phyloP scores from a whole-genome alignment of 2,113 vertebrate species.

The Sebastes schlegelii region DNA sequence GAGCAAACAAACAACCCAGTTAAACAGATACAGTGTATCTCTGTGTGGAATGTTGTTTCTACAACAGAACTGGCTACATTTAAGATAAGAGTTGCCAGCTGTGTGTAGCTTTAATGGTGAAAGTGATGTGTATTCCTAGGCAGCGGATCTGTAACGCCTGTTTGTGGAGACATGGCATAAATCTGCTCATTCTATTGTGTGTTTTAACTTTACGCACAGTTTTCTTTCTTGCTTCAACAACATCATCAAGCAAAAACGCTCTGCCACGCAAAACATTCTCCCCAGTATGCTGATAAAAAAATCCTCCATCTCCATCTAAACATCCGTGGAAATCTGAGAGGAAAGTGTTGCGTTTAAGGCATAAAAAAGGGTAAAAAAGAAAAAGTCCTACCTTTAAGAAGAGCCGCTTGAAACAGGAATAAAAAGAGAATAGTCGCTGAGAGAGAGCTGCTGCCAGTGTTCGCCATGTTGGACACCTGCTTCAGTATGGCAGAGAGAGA shows the following conservation, averaged over 20 bases:
- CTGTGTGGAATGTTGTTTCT: not conserved
- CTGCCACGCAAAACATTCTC: conserved; percentile 34
- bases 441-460: conserved; percentile 86
- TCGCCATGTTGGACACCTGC: conserved; percentile 98
- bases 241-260: conserved; percentile 45
- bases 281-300: conserved; percentile 6
- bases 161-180: not conserved
- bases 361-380: not conserved
- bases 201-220: conserved; percentile 72
- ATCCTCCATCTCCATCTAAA: conserved; percentile 8
- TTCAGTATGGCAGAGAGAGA: conserved; percentile 88
- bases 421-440: conserved; percentile 85
- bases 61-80: not conserved
- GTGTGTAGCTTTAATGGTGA: conserved; percentile 37
- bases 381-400: conserved; percentile 88
- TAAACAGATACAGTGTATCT: not conserved
- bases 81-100: conserved; percentile 59
- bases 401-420: conserved; percentile 86
- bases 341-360: conserved; percentile 17
- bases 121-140: conserved; percentile 60
- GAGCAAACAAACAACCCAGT: not conserved
- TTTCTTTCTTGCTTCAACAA: conserved; percentile 17
- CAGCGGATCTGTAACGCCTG: conserved; percentile 21
- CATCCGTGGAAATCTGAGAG: conserved; percentile 3
- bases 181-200: not conserved